Percentiles rank a stretch among this genome's conserved stretches.
Evolutionary conservation across 1,140 invertebrate genomes (phyloP).

Genomic region (Drosophila oshimai): DNA sequence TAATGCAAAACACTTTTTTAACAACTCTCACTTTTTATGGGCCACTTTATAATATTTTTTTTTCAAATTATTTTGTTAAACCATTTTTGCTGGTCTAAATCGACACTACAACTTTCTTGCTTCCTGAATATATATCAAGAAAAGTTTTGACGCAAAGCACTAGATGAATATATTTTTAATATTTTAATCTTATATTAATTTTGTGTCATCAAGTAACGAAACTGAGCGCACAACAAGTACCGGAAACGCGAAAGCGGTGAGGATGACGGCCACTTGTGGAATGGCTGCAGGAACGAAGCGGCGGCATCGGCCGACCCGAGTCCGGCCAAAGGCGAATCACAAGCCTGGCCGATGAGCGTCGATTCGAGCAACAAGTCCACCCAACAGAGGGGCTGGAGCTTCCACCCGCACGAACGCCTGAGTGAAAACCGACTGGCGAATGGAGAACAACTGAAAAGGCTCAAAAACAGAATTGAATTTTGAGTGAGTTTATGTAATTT

Average conservation of each 20-base stretch:
- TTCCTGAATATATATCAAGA: background rate
- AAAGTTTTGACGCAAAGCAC: background rate
- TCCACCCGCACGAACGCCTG: slow-evolving; percentile 45
- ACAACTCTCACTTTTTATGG: slow-evolving; percentile 12
- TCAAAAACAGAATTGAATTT: slow-evolving; percentile 37
- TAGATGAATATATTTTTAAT: background rate
- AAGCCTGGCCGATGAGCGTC: slow-evolving; percentile 39
- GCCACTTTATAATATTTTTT: background rate
- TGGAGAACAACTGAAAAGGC: slow-evolving; percentile 53
- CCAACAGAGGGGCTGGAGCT: slow-evolving; percentile 26
- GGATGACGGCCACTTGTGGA: slow-evolving; percentile 78
- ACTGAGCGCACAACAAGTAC: slow-evolving; percentile 58
- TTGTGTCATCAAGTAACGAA: slow-evolving; percentile 31
- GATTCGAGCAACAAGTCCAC: slow-evolving; percentile 45
- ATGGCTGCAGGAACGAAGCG: slow-evolving; percentile 50
- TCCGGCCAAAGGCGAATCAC: slow-evolving; percentile 59
- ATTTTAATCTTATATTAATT: too few species aligned
- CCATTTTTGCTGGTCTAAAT: background rate
- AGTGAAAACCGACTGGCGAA: slow-evolving; percentile 50
- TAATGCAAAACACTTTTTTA: slow-evolving; percentile 22
- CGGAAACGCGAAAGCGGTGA: slow-evolving; percentile 72
- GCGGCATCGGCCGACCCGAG: slow-evolving; percentile 25
- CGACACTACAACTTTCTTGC: background rate
- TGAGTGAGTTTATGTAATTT: slow-evolving; percentile 37
- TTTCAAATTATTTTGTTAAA: background rate